Percentiles rank a stretch among this genome's conserved stretches.
These are phyloP conservation scores for Smutsia gigantea DNA, from an alignment of 2,797 vertebrate species.

Conservation along the genomic window DNA sequence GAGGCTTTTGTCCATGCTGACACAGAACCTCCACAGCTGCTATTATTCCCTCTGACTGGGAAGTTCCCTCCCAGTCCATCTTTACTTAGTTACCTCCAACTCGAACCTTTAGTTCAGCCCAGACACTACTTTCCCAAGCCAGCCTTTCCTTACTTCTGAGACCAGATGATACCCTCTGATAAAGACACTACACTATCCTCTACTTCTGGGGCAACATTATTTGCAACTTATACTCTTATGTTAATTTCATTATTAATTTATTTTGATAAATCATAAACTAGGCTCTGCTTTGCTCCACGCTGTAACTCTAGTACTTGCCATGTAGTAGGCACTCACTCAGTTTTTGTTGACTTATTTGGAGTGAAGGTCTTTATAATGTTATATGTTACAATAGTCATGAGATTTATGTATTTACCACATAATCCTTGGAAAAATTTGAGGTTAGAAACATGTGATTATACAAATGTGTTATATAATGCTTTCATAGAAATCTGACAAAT, in stretches of 20 bases:
- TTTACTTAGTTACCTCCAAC: neutral
- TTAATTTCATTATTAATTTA: neutral
- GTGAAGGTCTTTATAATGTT: neutral
- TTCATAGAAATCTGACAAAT: slow-evolving; percentile 72
- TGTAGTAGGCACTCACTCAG: neutral
- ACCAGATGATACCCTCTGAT: neutral
- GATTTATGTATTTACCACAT: neutral
- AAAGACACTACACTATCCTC: neutral
- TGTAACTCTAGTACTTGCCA: neutral
- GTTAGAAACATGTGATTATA: slow-evolving; percentile 28
- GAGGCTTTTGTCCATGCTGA: neutral
- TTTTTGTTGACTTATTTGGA: neutral
- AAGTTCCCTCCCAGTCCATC: neutral
- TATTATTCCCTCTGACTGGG: neutral
- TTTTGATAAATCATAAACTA: neutral
- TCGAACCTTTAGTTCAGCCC: neutral
- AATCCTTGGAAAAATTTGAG: neutral
- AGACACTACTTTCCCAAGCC: neutral
- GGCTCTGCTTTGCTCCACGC: neutral
- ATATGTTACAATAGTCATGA: neutral
- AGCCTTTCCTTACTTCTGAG: neutral
- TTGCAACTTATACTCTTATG: neutral
- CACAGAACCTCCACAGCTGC: neutral
- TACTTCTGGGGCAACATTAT: neutral
- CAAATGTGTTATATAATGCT: neutral